Base-by-base conservation (phyloP, 1,140 invertebrate genomes). In the Chironomus striatipennis region DNA sequence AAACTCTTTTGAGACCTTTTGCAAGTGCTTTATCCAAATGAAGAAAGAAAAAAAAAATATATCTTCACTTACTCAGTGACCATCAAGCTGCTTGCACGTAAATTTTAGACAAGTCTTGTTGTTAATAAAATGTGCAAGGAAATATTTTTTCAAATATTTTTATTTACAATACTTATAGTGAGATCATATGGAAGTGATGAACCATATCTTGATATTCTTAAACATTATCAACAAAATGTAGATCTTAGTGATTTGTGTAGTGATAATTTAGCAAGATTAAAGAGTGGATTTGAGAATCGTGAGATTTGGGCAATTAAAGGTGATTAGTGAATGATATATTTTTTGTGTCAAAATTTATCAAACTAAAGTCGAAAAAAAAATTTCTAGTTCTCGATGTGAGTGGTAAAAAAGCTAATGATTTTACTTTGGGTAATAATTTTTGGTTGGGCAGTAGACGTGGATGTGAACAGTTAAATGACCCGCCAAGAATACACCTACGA, bases 381-480 rank as follows among this genome's bases (percentile, higher is more conserved):
- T 57, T 57, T 34, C 1, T 57, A 57, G 47, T 70, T 70, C 65
- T 9, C 17, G 65, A 70, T 70, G 17, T 21, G 20, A 70, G 65
- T 70, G 65, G 65, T 18, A 70, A 70, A 70, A 18, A 18, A 1
- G 6, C n/a, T 9, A 18, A 10, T 20, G 65, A 17, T 9, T 70
- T 70, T 70, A 17, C 20, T 70, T 70, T 15, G 65, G 65, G 65
- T 10, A 70, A 70, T 70, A 70, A 70, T 70, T 70, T 70, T 21
- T 70, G 65, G 65, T 17, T 70, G 4, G 65, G 65, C 6, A 9
- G 17, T 20, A 17, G 18, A 70, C n/a, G 17, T 18, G 17, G 15
- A n/a, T 70, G 65, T 20, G 4, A 6, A 1, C 17, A 70, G 18
- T 21, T 70, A 20, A 70, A 70, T 20, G 9, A 70, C 18, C 65